phyloP scores from a whole-genome alignment of 1,140 invertebrate genomes.

The Galleria mellonella region DNA sequence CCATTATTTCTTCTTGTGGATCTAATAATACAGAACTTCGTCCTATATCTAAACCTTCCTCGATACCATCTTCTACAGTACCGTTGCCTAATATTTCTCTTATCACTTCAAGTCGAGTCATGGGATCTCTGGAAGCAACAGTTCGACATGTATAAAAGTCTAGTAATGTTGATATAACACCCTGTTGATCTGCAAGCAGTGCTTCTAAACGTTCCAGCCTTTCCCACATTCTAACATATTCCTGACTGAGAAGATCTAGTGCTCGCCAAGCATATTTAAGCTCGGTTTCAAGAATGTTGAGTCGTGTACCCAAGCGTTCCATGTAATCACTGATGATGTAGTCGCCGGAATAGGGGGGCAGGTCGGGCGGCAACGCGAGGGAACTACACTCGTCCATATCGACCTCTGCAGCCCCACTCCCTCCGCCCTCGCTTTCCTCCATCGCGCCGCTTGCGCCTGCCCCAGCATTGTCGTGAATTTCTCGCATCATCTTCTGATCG shows the following conservation, averaged over 20 bases:
- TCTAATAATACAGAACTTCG: constrained; percentile 48
- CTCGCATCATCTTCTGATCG: constrained; percentile 67
- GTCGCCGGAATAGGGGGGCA: constrained; percentile 72
- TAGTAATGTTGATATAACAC: constrained; percentile 91
- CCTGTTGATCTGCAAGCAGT: constrained; percentile 91
- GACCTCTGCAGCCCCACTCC: constrained; percentile 69
- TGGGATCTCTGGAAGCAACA: constrained; percentile 61
- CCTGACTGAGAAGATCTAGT: constrained; percentile 90
- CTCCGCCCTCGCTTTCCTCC: constrained; percentile 69
- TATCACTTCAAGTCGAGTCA: constrained; percentile 75
- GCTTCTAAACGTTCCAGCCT: constrained; percentile 93
- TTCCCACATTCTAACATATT: constrained; percentile 96
- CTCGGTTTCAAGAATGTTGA: constrained; percentile 92
- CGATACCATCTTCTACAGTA: constrained; percentile 76
- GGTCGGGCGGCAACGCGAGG: constrained; percentile 57
- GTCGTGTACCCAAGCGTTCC: constrained; percentile 88
- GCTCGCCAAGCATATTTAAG: constrained; percentile 94
- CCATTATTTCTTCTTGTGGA: constrained; percentile 69
- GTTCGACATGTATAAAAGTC: constrained; percentile 80
- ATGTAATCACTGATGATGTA: constrained; percentile 90
- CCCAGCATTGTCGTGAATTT: constrained; percentile 68
- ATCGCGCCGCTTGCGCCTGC: constrained; percentile 63
- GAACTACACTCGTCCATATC: constrained; percentile 69
- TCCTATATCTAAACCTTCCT: constrained; percentile 76
- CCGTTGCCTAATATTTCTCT: constrained; percentile 77